Evolutionary conservation across 2,888 invertebrate genomes (phyloP), one percentile per base, ranked within the genome.

Genomic region (Epinotia nisella): DNA sequence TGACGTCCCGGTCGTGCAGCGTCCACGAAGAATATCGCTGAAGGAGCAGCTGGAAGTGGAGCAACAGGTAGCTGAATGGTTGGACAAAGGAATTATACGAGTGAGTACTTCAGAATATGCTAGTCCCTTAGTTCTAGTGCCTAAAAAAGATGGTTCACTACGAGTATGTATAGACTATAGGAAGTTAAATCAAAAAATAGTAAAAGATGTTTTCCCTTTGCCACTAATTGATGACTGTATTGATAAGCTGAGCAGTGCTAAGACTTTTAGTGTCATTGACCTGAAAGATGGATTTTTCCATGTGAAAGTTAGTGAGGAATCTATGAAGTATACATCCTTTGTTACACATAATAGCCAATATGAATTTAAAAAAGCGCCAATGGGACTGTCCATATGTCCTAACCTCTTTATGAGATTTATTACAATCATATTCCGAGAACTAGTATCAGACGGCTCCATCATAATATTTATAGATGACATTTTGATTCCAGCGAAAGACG

Each of bases 101-200:
- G 62, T 49, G 29, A 51, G 49, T 51, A 24, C 24, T 3, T 62
- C 62, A n/a, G 62, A 62, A n/a, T 62, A 51, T 29, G 45, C 62
- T 1, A 62, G 62, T 51, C 62, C 62, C n/a, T n/a, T 49, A 29
- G 45, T 62, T 7, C n/a, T 62, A 62, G 62, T 62, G 1, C 15
- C 49, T 7, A 62, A 62, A 51, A 62, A 62, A 24, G 51, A 62
- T 49, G 62, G 62, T 49, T 24, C 24, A 2, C n/a, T 62, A 3
- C 24, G 49, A 62, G 10, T 77, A 77, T 89, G 88, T 73, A 75
- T 89, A 0, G 88, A 89, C 70, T 90, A 82, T 75, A 71, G 88
- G 13, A 75, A 17, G 3, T 51, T 51, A n/a, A 51, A 51, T 7
- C 15, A 51, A 51, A 15, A 77, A 21, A 64, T 88, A 3, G 70